phyloP scores from a whole-genome alignment of 2,888 invertebrate species.

The Troides aeacus region DNA sequence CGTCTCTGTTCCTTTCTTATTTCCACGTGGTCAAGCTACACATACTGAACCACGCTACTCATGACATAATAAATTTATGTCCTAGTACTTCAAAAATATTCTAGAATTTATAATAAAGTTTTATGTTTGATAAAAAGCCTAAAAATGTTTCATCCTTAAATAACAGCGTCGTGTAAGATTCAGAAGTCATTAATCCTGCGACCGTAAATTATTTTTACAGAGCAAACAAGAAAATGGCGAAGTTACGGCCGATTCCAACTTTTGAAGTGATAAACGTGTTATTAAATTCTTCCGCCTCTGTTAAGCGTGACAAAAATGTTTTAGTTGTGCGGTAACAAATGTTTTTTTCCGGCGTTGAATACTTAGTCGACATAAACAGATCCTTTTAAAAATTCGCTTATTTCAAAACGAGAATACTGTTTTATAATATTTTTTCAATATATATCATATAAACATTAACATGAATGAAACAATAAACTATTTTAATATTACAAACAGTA shows the following conservation, averaged over 20 bases:
- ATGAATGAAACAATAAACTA: too few relatives aligned
- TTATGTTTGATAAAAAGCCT: background rate
- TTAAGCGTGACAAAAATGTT: slow-evolving; percentile 19
- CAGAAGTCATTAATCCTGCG: slow-evolving; percentile 18
- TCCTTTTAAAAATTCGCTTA: background rate
- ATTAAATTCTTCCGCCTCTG: slow-evolving; percentile 28
- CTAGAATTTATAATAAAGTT: background rate
- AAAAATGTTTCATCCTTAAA: background rate
- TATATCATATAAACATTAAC: too few relatives aligned
- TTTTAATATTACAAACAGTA: too few relatives aligned
- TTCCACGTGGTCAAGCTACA: slow-evolving; percentile 40
- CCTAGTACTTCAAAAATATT: background rate
- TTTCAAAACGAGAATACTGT: background rate
- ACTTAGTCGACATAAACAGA: background rate
- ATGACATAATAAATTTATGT: background rate
- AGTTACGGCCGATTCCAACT: slow-evolving; percentile 21
- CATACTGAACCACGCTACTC: slow-evolving; percentile 10
- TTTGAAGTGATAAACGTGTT: slow-evolving; percentile 21
- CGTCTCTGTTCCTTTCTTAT: slow-evolving; percentile 47
- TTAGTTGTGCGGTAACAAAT: slow-evolving; percentile 1
- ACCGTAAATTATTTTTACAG: slow-evolving; percentile 24
- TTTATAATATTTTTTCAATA: too few relatives aligned
- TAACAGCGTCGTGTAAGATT: background rate
- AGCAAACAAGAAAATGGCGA: slow-evolving; percentile 7
- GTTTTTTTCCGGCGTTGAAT: background rate